These are phyloP conservation scores for Lagorchestes hirsutus DNA, from an alignment of 2,797 vertebrate species.

Conservation along the genomic window DNA sequence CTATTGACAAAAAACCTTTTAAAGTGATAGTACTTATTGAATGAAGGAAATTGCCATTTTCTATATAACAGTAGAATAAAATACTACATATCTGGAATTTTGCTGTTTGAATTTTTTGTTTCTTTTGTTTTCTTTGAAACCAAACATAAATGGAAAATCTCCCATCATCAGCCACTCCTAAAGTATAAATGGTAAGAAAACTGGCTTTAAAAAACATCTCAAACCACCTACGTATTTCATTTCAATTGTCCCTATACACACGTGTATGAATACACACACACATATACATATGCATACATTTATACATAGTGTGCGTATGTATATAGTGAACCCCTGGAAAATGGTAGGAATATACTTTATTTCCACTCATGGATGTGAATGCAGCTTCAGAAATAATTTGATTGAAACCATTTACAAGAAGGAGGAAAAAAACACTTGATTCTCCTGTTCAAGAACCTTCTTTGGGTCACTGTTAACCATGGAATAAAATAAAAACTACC, in stretches of 20 bases:
- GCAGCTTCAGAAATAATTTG: background rate
- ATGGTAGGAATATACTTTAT: too few species aligned
- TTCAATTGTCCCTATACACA: too few species aligned
- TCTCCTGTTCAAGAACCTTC: background rate
- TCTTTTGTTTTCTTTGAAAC: constrained; percentile 2
- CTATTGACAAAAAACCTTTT: background rate
- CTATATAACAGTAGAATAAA: background rate
- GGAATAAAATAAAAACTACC: background rate
- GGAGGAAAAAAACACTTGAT: background rate
- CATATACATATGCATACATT: too few species aligned
- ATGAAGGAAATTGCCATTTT: background rate
- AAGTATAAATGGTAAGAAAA: constrained; percentile 42
- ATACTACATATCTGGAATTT: background rate
- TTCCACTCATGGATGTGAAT: background rate
- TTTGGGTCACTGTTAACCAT: background rate
- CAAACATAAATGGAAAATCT: constrained; percentile 28
- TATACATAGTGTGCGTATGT: background rate
- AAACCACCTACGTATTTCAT: too few species aligned
- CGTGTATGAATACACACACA: background rate
- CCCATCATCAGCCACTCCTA: constrained; percentile 38
- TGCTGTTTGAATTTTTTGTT: background rate
- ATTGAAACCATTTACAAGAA: background rate
- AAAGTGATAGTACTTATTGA: background rate
- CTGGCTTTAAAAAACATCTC: background rate
- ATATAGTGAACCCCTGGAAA: background rate